Percentiles rank a stretch among this genome's conserved stretches.
phyloP scores from a whole-genome alignment of 2,113 vertebrate genomes.

The Megaptera novaeangliae region DNA sequence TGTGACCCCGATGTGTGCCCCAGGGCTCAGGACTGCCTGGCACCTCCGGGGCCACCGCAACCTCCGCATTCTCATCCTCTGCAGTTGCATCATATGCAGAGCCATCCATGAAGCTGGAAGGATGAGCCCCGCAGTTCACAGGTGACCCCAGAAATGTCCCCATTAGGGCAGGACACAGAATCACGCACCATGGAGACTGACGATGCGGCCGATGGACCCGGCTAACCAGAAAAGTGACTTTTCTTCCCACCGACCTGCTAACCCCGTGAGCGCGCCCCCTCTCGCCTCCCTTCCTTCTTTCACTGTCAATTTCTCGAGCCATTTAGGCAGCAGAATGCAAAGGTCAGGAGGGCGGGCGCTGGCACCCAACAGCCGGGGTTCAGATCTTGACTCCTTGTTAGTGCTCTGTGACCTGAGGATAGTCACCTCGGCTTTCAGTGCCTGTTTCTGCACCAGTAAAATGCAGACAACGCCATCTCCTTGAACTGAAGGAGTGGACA shows the following conservation, averaged over 20 bases:
- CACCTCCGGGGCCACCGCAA: background rate
- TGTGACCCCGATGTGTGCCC: accelerated
- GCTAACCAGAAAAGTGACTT: background rate
- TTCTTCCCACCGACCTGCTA: background rate
- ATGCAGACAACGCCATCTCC: background rate
- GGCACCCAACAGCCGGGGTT: background rate
- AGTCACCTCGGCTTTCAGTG: accelerated
- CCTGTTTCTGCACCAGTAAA: background rate
- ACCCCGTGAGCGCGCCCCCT: accelerated
- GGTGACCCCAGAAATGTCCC: background rate
- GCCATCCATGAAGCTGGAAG: background rate
- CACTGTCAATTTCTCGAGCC: background rate
- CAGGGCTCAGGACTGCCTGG: background rate
- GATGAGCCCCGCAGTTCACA: background rate
- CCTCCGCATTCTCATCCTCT: accelerated
- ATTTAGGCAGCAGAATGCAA: background rate
- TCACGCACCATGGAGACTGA: accelerated
- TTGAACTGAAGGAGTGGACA: no score
- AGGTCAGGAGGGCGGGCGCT: accelerated
- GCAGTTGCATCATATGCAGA: background rate
- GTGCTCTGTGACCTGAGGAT: background rate
- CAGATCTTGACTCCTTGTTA: background rate
- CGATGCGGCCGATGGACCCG: accelerated
- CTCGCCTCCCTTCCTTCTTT: background rate
- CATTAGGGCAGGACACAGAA: background rate